A percentile compares a stretch with the other conserved stretches of the same genome.
Conservation (phyloP, 1,140 invertebrate species). For the Laupala kohalensis region DNA sequence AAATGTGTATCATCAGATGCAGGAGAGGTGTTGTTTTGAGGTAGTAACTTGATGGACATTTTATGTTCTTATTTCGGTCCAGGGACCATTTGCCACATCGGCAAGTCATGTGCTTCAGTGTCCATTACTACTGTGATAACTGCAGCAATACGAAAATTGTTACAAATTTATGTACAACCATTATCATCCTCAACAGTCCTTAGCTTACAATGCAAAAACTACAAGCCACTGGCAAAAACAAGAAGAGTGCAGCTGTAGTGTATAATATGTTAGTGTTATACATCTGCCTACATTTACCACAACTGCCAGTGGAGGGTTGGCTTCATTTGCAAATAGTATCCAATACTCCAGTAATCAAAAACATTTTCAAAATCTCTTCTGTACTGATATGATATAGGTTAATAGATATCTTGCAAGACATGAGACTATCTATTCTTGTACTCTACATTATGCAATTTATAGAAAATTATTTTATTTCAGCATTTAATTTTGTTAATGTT, state of each 20-base stretch:
- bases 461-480: not conserved
- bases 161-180: not conserved
- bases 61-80: not conserved
- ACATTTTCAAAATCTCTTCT: not conserved
- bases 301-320: not conserved
- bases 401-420: not conserved
- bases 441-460: not conserved
- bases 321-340: not conserved
- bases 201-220: not conserved
- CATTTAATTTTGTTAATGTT: not conserved
- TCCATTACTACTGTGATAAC: not conserved
- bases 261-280: not conserved
- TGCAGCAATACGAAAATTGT: not conserved
- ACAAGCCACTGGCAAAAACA: not conserved
- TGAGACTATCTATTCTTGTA: not conserved
- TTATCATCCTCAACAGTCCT: not conserved
- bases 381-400: not conserved
- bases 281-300: not conserved
- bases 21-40: not conserved
- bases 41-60: not conserved
- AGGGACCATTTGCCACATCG: not conserved
- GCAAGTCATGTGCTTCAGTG: not conserved
- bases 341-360: not conserved
- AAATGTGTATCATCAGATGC: not conserved
- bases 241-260: not conserved